A percentile compares a stretch with the other conserved stretches of the same genome.
Conservation (phyloP, 1,140 invertebrate genomes). For the Eulimnadia texana region DNA sequence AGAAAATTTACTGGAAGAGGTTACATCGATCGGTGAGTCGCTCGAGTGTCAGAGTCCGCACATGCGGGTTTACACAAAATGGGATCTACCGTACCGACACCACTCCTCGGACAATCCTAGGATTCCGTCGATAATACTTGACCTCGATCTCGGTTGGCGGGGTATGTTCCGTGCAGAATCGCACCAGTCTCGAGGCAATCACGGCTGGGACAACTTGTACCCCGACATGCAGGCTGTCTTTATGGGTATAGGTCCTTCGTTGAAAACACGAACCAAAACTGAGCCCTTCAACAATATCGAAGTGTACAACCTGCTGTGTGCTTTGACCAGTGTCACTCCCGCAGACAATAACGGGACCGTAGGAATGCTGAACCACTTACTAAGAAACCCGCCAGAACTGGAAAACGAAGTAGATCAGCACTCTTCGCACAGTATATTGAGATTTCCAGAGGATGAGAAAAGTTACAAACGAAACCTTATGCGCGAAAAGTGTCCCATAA, state of each 20-base stretch:
- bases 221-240: constrained; percentile 29
- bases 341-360: constrained; percentile 29
- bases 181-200: background rate
- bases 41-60: constrained; percentile 7
- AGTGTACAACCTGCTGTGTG: constrained; percentile 33
- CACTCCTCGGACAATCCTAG: background rate
- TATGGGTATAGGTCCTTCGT: constrained; percentile 31
- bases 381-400: constrained; percentile 9
- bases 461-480: background rate
- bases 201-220: constrained; percentile 16
- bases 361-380: constrained; percentile 17
- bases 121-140: constrained; percentile 7
- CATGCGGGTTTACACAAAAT: constrained; percentile 8
- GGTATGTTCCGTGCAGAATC: background rate
- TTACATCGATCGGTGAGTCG: constrained; percentile 1
- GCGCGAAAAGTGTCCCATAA: background rate
- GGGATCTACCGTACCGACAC: constrained; percentile 6
- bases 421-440: background rate
- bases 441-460: background rate
- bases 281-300: constrained; percentile 31
- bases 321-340: constrained; percentile 28
- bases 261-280: constrained; percentile 23
- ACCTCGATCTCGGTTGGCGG: constrained; percentile 8
- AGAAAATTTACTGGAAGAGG: constrained; percentile 3
- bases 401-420: background rate